Percentiles rank a stretch among this genome's conserved stretches.
These are phyloP conservation scores for Chondrilla cf. caribensis DNA, from an alignment of 37 sponge, comb jelly and placozoan genomes.

Conservation along the genomic window DNA sequence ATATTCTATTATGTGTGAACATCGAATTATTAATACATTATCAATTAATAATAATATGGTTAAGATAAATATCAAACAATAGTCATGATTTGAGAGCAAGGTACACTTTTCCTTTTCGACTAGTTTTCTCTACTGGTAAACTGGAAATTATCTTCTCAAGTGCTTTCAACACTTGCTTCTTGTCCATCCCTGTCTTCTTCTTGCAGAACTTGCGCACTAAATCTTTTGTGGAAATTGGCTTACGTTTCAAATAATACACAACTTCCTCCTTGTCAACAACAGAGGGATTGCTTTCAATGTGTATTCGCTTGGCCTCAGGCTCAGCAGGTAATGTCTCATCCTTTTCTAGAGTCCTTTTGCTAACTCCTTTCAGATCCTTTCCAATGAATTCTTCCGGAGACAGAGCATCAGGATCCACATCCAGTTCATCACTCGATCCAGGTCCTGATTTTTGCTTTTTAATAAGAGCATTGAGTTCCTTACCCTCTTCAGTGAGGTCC, in stretches of 20 bases:
- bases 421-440: slow-evolving; percentile 15
- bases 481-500: slow-evolving; percentile 71
- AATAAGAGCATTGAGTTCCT: slow-evolving; percentile 73
- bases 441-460: slow-evolving; percentile 36
- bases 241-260: slow-evolving; percentile 57
- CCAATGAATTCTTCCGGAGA: neutral
- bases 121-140: slow-evolving; percentile 52
- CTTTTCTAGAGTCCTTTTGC: slow-evolving; percentile 12
- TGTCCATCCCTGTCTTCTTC: slow-evolving; percentile 76
- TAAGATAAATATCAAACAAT: neutral
- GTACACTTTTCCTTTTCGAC: slow-evolving; percentile 61
- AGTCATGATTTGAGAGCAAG: slow-evolving; percentile 39
- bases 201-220: slow-evolving; percentile 77
- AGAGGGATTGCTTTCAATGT: slow-evolving; percentile 24
- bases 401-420: slow-evolving; percentile 24
- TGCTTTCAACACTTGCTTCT: slow-evolving; percentile 41
- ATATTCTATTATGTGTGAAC: too few relatives aligned
- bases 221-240: slow-evolving; percentile 86
- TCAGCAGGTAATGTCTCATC: neutral
- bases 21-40: too few relatives aligned
- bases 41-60: too few relatives aligned
- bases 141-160: slow-evolving; percentile 54
- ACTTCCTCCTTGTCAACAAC: slow-evolving; percentile 82
- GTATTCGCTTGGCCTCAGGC: slow-evolving; percentile 57
- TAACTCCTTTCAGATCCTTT: neutral